A percentile compares a stretch with the other conserved stretches of the same genome.
Conservation (phyloP, 2,113 vertebrate genomes). For the Sciurus niger region DNA sequence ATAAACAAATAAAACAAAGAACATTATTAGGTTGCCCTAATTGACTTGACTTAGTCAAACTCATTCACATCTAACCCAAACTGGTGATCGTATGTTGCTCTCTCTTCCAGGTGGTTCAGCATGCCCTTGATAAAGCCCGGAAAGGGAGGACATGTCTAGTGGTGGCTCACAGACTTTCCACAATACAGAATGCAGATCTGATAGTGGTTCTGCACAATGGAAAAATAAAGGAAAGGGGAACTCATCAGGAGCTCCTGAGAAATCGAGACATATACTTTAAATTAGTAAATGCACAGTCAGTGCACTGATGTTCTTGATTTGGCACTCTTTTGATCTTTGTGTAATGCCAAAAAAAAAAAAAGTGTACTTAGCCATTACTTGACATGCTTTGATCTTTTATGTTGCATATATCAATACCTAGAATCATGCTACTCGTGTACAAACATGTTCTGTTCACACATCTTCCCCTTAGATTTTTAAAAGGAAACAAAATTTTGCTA, state of each 20-base stretch:
- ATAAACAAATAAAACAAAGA: constrained; percentile 34
- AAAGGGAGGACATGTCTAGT: constrained; percentile 68
- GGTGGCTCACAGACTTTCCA: constrained; percentile 73
- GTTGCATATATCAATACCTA: constrained; percentile 35
- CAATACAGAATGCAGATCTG: constrained; percentile 77
- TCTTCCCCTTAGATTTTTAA: constrained; percentile 57
- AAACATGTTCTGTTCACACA: constrained; percentile 48
- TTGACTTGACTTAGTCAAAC: neutral
- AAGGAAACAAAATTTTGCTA: constrained; percentile 51
- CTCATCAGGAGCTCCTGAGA: constrained; percentile 84
- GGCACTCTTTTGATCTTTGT: constrained; percentile 68
- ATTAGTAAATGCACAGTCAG: constrained; percentile 87
- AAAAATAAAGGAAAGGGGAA: constrained; percentile 79
- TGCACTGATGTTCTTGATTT: constrained; percentile 79
- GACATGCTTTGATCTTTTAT: constrained; percentile 53
- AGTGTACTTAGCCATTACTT: constrained; percentile 52
- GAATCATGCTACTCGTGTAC: constrained; percentile 41
- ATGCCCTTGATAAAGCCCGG: constrained; percentile 61
- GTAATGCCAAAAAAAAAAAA: constrained; percentile 38
- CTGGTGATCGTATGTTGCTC: neutral
- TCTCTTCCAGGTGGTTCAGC: constrained; percentile 77
- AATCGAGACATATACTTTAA: constrained; percentile 87
- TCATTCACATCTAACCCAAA: neutral
- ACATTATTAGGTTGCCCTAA: neutral
- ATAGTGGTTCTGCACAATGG: constrained; percentile 80